These are phyloP conservation scores for Bufo gargarizans DNA, from an alignment of 2,113 vertebrate species.

Conservation along the genomic window DNA sequence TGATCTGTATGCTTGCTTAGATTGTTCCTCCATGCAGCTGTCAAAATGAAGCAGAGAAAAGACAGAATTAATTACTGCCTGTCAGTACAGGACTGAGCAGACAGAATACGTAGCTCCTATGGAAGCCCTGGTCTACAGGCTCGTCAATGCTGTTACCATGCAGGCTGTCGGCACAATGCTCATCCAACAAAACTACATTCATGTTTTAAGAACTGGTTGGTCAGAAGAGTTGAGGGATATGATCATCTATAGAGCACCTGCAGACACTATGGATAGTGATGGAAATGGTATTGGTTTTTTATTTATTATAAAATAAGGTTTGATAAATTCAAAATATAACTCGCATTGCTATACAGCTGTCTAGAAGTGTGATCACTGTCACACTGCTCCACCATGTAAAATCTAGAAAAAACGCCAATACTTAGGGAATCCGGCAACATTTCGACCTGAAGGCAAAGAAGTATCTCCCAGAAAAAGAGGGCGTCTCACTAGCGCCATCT, in stretches of 20 bases:
- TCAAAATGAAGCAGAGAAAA: slow-evolving; percentile 9
- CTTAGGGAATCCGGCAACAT: no score
- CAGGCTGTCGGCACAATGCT: not conserved
- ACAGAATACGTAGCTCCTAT: not conserved
- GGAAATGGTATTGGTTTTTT: not conserved
- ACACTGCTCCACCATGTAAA: no score
- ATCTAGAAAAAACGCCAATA: no score
- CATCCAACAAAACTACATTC: not conserved
- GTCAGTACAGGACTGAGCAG: not conserved
- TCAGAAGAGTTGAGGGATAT: not conserved
- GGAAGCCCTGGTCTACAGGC: not conserved
- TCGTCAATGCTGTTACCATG: not conserved
- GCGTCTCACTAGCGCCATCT: no score
- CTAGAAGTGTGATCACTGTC: no score
- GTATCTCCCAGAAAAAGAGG: no score
- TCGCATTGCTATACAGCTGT: no score
- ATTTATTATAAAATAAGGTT: not conserved
- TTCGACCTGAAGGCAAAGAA: no score
- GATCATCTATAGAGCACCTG: not conserved
- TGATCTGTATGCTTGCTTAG: slow-evolving; percentile 6
- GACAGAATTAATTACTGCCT: slow-evolving; percentile 34
- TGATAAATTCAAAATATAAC: not conserved
- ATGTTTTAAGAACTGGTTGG: not conserved
- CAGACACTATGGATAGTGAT: not conserved
- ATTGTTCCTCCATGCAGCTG: slow-evolving; percentile 3